phyloP scores from a whole-genome alignment of 2,113 vertebrate genomes.

The human (Homo sapiens) region GRCh38 chr15:79383001-79383500 shows the following conservation, averaged over 20 bases:
- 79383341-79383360: background rate
- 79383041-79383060: background rate
- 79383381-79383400: background rate
- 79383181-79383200: no score
- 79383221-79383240: background rate
- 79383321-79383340: background rate
- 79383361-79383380: background rate
- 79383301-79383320: background rate
- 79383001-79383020: background rate
- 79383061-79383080: rapidly evolving
- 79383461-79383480: background rate
- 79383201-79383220: background rate
- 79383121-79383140: background rate
- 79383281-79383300: background rate
- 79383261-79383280: background rate
- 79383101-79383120: background rate
- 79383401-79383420: background rate
- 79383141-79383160: background rate
- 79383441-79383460: background rate
- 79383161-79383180: no score
- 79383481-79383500: background rate
- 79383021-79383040: no score
- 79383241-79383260: background rate
- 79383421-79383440: background rate
- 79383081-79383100: background rate